phyloP scores from a whole-genome alignment of 2,888 invertebrate species.

The Stenchaetothrips biformis region DNA sequence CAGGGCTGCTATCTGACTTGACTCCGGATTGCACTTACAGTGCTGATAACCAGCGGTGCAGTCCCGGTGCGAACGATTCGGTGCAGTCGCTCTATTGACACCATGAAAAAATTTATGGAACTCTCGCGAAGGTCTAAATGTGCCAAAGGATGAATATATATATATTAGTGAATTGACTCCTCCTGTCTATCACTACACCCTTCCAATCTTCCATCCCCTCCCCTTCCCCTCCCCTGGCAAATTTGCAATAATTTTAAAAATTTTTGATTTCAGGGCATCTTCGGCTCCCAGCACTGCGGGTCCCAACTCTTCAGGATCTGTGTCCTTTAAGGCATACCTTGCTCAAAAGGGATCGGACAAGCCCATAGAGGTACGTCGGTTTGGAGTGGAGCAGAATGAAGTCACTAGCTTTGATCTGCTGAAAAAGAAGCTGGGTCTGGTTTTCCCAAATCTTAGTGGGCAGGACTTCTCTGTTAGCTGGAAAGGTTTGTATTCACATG shows the following conservation, averaged over 20 bases:
- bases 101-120: too few relatives aligned
- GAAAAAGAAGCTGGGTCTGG: neutral
- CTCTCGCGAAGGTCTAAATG: too few relatives aligned
- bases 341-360: neutral
- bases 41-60: too few relatives aligned
- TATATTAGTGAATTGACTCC: too few relatives aligned
- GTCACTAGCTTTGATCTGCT: neutral
- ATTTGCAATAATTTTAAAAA: neutral
- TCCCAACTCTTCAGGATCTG: neutral
- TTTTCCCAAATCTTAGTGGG: neutral
- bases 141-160: too few relatives aligned
- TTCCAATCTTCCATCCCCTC: too few relatives aligned
- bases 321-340: neutral
- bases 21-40: too few relatives aligned
- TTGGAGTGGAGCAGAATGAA: constrained; percentile 11
- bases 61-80: too few relatives aligned
- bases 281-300: neutral
- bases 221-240: too few relatives aligned
- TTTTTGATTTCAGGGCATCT: neutral
- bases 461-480: neutral
- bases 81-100: too few relatives aligned
- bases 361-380: neutral
- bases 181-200: too few relatives aligned
- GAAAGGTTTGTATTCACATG: neutral
- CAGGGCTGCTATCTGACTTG: too few relatives aligned